These are phyloP conservation scores for Chionoecetes opilio DNA, from an alignment of 1,140 invertebrate species.

Conservation along the genomic window DNA sequence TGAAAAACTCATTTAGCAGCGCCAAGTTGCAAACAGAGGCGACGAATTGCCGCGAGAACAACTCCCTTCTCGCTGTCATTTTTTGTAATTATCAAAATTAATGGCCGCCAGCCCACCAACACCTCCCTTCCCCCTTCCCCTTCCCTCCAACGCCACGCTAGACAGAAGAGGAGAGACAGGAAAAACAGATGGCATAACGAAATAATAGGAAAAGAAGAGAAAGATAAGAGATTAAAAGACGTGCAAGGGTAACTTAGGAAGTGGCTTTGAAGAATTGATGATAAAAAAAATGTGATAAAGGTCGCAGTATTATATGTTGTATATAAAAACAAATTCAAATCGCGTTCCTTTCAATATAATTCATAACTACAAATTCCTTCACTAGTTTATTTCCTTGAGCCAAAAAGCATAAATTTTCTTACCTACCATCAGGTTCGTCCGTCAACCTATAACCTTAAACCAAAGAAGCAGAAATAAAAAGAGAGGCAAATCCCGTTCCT, in stretches of 20 bases:
- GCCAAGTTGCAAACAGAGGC: conserved; percentile 47
- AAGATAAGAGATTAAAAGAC: neutral
- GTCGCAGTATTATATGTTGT: no score
- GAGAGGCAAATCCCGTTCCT: neutral
- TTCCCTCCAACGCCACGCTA: neutral
- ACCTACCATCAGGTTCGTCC: neutral
- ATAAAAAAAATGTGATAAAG: neutral
- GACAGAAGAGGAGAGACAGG: conserved; percentile 3
- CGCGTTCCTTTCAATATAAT: neutral
- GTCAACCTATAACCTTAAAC: neutral
- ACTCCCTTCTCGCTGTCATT: conserved; percentile 71
- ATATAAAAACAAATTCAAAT: no score
- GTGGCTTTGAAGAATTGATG: neutral
- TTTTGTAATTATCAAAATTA: conserved; percentile 74
- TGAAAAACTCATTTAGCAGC: conserved; percentile 57
- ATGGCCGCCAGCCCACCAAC: conserved; percentile 53
- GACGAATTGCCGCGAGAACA: conserved; percentile 63
- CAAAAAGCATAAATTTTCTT: neutral
- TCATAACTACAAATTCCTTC: no score
- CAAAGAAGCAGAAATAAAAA: conserved; percentile 7
- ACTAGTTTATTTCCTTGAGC: neutral
- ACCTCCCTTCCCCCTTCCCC: no score
- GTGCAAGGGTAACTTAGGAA: neutral
- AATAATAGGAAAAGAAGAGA: neutral
- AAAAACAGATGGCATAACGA: conserved; percentile 33